These are phyloP conservation scores for Hypotaenidia philippensis DNA, from an alignment of 2,797 vertebrate genomes.

Conservation along the genomic window DNA sequence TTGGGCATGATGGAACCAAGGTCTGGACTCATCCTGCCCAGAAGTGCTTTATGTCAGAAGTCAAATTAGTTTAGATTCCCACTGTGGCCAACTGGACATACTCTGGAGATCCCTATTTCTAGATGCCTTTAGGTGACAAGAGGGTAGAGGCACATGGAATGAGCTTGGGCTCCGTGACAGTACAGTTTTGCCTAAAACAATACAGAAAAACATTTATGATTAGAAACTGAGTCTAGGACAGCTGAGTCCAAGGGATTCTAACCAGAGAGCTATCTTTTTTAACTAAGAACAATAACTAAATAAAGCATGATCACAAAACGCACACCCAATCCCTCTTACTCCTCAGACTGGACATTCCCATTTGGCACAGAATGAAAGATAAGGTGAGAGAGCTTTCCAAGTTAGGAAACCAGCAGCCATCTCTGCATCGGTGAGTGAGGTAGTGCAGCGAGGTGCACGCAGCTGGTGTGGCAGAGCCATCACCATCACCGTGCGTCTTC, in stretches of 20 bases:
- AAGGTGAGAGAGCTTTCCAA: neutral
- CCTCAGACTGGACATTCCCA: neutral
- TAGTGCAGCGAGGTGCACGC: neutral
- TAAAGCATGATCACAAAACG: neutral
- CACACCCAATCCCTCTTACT: neutral
- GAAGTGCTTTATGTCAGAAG: neutral
- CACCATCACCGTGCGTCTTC: rapidly evolving
- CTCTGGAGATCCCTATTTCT: neutral
- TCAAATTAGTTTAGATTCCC: neutral
- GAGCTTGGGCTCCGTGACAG: neutral
- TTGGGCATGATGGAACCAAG: neutral
- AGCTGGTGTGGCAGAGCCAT: neutral
- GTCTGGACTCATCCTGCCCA: neutral
- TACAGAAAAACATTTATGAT: neutral
- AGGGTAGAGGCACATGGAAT: neutral
- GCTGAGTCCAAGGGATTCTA: neutral
- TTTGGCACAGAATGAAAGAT: neutral
- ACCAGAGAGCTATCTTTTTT: neutral
- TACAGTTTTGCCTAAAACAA: neutral
- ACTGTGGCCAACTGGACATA: neutral
- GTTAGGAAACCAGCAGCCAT: neutral
- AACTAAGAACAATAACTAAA: neutral
- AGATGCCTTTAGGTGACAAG: neutral
- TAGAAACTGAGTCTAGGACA: neutral
- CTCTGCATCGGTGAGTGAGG: neutral